These are phyloP conservation scores for Fistularia tabacaria DNA, from an alignment of 2,797 vertebrate species.

Conservation along the genomic window DNA sequence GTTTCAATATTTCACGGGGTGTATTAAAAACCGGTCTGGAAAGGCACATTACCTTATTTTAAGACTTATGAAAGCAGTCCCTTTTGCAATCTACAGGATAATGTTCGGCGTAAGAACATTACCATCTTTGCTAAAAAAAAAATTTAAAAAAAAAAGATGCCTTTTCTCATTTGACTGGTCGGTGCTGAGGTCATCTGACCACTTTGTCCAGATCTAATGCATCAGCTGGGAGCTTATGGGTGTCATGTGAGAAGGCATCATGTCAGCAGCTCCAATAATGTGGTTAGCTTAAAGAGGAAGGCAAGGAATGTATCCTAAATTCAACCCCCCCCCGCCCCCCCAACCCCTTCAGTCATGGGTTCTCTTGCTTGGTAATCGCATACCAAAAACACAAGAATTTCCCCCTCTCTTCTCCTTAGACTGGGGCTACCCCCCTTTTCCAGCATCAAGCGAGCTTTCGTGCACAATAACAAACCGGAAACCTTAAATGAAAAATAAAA, in stretches of 20 bases:
- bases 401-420: conserved; percentile 53
- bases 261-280: conserved; percentile 57
- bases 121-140: neutral
- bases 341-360: conserved; percentile 72
- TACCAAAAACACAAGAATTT: conserved; percentile 70
- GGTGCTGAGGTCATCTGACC: conserved; percentile 36
- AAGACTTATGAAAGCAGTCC: too few relatives aligned
- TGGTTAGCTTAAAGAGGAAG: conserved; percentile 61
- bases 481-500: conserved; percentile 26
- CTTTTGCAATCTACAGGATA: neutral
- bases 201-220: conserved; percentile 16
- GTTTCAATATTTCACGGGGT: too few relatives aligned
- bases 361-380: conserved; percentile 64
- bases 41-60: too few relatives aligned
- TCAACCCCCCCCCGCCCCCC: conserved; percentile 32
- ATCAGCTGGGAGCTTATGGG: conserved; percentile 42
- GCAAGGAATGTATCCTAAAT: conserved; percentile 61
- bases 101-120: too few relatives aligned
- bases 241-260: conserved; percentile 56
- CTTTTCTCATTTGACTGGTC: neutral
- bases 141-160: too few relatives aligned
- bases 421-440: conserved; percentile 30
- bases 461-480: conserved; percentile 33
- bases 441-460: conserved; percentile 6
- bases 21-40: too few relatives aligned